Evolutionary conservation across 2,113 vertebrate species (phyloP).

Genomic region (Synchiropus splendidus): DNA sequence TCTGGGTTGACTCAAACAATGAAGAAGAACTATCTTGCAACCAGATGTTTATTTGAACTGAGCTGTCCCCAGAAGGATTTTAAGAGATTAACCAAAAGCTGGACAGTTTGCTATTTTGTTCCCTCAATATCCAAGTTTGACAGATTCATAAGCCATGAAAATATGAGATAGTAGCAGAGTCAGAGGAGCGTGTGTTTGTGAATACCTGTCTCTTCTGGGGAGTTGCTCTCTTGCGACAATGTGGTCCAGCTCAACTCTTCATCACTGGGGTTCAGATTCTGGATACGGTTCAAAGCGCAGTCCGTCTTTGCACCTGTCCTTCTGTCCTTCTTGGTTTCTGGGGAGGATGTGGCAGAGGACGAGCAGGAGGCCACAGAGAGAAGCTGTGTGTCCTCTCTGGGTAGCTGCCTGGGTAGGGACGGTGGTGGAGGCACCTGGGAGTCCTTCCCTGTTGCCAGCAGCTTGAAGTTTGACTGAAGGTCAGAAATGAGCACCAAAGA

Average conservation of each 20-base stretch:
- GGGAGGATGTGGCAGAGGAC: slow-evolving; percentile 77
- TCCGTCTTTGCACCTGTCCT: slow-evolving; percentile 92
- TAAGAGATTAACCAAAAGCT: slow-evolving; percentile 24
- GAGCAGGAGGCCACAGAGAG: slow-evolving; percentile 68
- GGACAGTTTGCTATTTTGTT: slow-evolving; percentile 37
- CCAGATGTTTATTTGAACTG: too few relatives aligned
- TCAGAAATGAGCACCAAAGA: slow-evolving; percentile 41
- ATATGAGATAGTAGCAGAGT: slow-evolving; percentile 20
- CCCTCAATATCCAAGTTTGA: slow-evolving; percentile 11
- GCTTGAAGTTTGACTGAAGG: slow-evolving; percentile 37
- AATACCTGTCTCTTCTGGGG: slow-evolving; percentile 84
- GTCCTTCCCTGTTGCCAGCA: slow-evolving; percentile 41
- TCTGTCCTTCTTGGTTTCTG: slow-evolving; percentile 92
- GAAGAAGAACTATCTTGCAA: too few relatives aligned
- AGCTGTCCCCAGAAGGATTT: slow-evolving; percentile 23
- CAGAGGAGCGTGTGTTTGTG: background rate
- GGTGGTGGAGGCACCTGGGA: slow-evolving; percentile 46
- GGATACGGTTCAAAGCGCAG: slow-evolving; percentile 89
- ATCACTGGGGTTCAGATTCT: slow-evolving; percentile 89
- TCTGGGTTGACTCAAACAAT: too few relatives aligned
- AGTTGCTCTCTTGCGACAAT: slow-evolving; percentile 88
- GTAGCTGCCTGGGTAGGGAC: slow-evolving; percentile 63
- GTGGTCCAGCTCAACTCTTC: slow-evolving; percentile 98
- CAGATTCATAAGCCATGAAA: slow-evolving; percentile 20
- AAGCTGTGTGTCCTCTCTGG: slow-evolving; percentile 77